These are phyloP conservation scores for Phaenicophaeus curvirostris DNA, from an alignment of 2,797 vertebrate species.

Conservation along the genomic window DNA sequence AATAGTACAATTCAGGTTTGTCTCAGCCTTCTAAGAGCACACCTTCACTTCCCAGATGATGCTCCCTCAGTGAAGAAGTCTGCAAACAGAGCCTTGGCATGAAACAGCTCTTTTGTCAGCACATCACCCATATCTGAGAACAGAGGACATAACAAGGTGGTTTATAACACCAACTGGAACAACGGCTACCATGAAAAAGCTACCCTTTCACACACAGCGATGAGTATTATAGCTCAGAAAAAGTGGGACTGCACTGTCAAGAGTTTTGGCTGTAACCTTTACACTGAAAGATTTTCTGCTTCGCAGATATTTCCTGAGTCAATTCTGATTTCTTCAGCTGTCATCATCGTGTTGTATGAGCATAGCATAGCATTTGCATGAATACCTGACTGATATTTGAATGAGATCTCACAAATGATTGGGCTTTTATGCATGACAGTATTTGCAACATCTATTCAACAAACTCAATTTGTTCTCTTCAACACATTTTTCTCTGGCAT, in stretches of 20 bases:
- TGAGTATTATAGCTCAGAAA: not conserved
- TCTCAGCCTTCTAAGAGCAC: not conserved
- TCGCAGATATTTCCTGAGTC: not conserved
- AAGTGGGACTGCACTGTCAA: not conserved
- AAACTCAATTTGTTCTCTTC: not conserved
- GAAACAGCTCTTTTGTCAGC: not conserved
- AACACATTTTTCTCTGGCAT: not conserved
- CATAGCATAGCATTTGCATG: not conserved
- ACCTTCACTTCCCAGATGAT: not conserved
- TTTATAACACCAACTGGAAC: not conserved
- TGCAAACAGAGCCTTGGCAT: not conserved
- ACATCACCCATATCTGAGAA: not conserved
- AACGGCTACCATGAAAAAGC: not conserved
- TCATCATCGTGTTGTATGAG: not conserved
- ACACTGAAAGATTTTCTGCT: not conserved
- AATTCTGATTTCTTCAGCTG: not conserved
- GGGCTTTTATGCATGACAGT: not conserved
- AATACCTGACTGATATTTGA: not conserved
- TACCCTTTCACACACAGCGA: not conserved
- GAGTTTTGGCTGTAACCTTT: not conserved
- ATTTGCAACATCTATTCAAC: not conserved
- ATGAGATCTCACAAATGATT: not conserved
- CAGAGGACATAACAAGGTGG: not conserved
- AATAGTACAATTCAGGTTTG: not conserved
- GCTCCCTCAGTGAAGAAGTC: not conserved